These are phyloP conservation scores for Tor tambroides DNA, from an alignment of 2,113 vertebrate genomes.

Conservation along the genomic window DNA sequence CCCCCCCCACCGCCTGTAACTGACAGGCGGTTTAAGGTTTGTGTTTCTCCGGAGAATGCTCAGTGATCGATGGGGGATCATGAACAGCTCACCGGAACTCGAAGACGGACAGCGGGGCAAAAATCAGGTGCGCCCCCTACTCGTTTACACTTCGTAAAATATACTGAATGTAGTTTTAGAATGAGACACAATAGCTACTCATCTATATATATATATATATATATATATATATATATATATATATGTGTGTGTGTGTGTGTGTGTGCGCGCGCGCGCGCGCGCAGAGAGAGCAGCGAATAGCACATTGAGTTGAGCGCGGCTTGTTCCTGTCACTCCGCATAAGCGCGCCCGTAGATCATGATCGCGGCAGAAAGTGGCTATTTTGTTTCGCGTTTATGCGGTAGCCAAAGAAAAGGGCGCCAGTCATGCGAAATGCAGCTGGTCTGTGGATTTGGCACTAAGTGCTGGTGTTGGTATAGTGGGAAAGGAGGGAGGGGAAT, in stretches of 20 bases:
- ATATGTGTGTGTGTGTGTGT: background rate
- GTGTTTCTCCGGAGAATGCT: slow-evolving; percentile 76
- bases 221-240: too few relatives aligned
- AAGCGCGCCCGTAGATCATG: slow-evolving; percentile 56
- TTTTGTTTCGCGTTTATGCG: slow-evolving; percentile 48
- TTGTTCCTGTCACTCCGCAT: slow-evolving; percentile 61
- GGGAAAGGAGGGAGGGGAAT: background rate
- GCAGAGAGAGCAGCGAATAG: slow-evolving; percentile 14
- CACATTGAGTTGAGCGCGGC: slow-evolving; percentile 35
- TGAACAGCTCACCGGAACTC: slow-evolving; percentile 84
- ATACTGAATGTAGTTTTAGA: background rate
- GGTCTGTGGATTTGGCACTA: background rate
- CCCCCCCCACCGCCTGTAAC: slow-evolving; percentile 54
- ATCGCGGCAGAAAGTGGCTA: slow-evolving; percentile 40
- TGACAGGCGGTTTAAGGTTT: slow-evolving; percentile 64
- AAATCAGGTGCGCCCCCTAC: slow-evolving; percentile 72
- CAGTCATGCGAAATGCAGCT: slow-evolving; percentile 37
- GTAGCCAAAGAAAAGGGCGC: slow-evolving; percentile 22
- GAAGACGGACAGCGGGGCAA: slow-evolving; percentile 82
- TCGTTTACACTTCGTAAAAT: background rate
- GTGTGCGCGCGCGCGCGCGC: too few relatives aligned
- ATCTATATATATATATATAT: too few relatives aligned
- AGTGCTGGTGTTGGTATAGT: background rate
- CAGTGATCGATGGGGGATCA: slow-evolving; percentile 81
- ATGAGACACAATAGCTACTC: background rate